Evolutionary conservation across 2,888 invertebrate species (phyloP).

Genomic region (Brenthis daphne): DNA sequence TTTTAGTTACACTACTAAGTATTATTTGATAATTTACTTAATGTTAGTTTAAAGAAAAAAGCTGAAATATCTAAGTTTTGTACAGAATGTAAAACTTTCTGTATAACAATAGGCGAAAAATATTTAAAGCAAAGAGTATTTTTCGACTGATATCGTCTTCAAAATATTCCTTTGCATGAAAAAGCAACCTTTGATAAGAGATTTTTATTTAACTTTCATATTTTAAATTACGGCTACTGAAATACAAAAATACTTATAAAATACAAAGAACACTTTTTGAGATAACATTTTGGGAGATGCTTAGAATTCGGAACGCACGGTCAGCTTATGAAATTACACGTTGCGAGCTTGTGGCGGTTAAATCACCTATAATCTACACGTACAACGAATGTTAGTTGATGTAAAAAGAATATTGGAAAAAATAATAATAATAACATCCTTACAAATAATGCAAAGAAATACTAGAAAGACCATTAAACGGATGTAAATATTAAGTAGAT

Average conservation of each 20-base stretch:
- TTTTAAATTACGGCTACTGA: background rate
- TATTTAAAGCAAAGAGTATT: too few relatives aligned
- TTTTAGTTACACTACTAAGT: too few relatives aligned
- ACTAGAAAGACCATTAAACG: background rate
- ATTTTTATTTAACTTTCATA: background rate
- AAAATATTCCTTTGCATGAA: too few relatives aligned
- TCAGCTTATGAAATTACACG: conserved; percentile 31
- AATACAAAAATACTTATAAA: background rate
- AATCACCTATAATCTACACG: conserved; percentile 19
- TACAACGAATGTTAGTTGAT: conserved; percentile 5
- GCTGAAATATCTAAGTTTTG: too few relatives aligned
- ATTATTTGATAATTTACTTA: too few relatives aligned
- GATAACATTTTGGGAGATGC: conserved; percentile 14
- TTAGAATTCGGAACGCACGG: conserved; percentile 27
- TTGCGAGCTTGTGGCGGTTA: conserved; percentile 21
- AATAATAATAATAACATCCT: background rate
- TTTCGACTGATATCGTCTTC: too few relatives aligned
- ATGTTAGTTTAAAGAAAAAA: too few relatives aligned
- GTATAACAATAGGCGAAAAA: too few relatives aligned
- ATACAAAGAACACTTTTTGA: conserved; percentile 6
- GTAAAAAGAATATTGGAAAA: conserved; percentile 9
- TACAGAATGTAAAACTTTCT: too few relatives aligned
- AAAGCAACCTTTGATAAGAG: too few relatives aligned
- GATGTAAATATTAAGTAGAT: background rate
- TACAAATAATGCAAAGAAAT: background rate